phyloP scores from a whole-genome alignment of 2,113 vertebrate species.

The Colossoma macropomum region DNA sequence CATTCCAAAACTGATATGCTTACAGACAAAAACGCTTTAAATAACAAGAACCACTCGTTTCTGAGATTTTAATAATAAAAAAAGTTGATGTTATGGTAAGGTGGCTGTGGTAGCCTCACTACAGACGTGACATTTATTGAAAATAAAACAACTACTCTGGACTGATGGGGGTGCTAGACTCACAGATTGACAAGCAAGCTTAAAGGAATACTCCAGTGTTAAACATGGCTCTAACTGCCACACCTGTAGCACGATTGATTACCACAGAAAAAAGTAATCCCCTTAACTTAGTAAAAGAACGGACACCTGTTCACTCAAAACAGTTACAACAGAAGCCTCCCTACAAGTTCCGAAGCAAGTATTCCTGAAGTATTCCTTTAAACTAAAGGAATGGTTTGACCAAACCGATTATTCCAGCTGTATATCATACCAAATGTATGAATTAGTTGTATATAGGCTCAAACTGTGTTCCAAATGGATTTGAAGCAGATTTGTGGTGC shows the following conservation, averaged over 20 bases:
- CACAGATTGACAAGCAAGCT: too few species aligned
- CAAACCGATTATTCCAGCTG: too few species aligned
- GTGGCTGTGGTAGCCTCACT: background rate
- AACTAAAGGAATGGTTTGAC: too few species aligned
- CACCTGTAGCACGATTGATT: background rate
- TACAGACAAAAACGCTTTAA: background rate
- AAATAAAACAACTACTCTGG: background rate
- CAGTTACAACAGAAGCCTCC: background rate
- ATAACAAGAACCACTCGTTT: background rate
- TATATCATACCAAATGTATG: too few species aligned
- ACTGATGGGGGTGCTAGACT: too few species aligned
- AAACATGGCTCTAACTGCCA: background rate
- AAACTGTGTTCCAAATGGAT: background rate
- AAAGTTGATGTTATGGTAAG: background rate
- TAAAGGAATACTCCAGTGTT: too few species aligned
- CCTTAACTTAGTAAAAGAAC: too few species aligned
- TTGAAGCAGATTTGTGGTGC: background rate
- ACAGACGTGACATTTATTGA: background rate
- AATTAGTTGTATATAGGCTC: background rate
- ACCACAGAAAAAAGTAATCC: background rate
- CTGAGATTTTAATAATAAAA: constrained; percentile 10
- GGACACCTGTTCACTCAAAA: background rate
- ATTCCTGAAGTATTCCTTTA: too few species aligned
- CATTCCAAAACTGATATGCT: too few species aligned
- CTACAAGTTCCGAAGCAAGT: background rate